Evolutionary conservation across 1,140 invertebrate species (phyloP), one percentile per base, ranked within the genome.

Genomic region (Cyclargus thomasi): DNA sequence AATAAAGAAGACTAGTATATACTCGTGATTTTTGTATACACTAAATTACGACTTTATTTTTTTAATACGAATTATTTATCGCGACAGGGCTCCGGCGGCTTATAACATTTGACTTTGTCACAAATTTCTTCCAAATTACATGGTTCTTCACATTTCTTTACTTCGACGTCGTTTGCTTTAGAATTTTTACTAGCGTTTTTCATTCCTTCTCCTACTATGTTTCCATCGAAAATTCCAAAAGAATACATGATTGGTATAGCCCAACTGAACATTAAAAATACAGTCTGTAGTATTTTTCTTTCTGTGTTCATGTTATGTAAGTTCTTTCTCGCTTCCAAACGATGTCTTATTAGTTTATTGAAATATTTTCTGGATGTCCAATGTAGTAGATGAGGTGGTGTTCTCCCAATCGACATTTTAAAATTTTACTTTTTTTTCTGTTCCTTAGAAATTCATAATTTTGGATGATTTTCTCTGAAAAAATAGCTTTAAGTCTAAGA

Each of bases 381-480:
- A 39, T 76, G 67, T 80, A 80, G 86, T 10, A 88, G 67, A 21
- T 77, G 80, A 1, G 80, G 76, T 21, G 85, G 85, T 68, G 21
- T 47, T 39, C 10, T 36, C 35, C 7, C 21, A 14, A 67, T 36
- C 7, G n/a, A 1, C 53, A 29, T 18, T 16, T 21, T 63, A 20
- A 29, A 55, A 8, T 53, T 29, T 68, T 63, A 20, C 36, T 39
- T 69, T 35, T 47, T 47, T 47, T 16, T 47, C 39, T 47, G 11
- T 47, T 11, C 10, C 0, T 1, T 47, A 47, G 6, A 47, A 11
- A 14, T 11, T 47, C 39, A 47, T 47, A 47, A 47, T 47, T 47
- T 47, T 16, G 14, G 14, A 16, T 47, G 0, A 47, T 47, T 47
- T 47, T 47, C 5, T 47, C 11, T 47, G 14, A 47, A 47, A 47